Percentiles rank a stretch among this genome's conserved stretches.
Evolutionary conservation across 2,888 invertebrate genomes (phyloP).

Genomic region (Steinernema hermaphroditum): DNA sequence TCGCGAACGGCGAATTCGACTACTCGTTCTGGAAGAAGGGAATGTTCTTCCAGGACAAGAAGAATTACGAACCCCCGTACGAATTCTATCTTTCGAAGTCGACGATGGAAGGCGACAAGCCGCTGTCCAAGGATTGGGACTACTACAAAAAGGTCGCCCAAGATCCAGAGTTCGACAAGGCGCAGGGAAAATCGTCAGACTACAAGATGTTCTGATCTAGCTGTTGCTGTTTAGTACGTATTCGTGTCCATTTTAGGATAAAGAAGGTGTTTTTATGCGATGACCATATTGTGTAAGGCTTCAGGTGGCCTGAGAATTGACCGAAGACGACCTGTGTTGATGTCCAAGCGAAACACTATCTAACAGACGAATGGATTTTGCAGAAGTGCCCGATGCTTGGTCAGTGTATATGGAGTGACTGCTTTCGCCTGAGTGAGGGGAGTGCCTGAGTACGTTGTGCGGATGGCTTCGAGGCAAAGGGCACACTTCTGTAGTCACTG

Average conservation of each 20-base stretch:
- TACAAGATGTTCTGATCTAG: constrained; percentile 53
- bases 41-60: constrained; percentile 63
- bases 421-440: no score
- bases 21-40: constrained; percentile 65
- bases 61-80: constrained; percentile 60
- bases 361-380: no score
- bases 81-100: constrained; percentile 59
- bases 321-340: no score
- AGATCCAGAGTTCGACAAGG: constrained; percentile 65
- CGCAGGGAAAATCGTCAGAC: constrained; percentile 56
- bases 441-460: no score
- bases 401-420: no score
- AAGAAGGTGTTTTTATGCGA: constrained; percentile 2
- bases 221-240: constrained; percentile 4
- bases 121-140: constrained; percentile 65
- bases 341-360: no score
- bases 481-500: no score
- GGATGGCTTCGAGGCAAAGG: no score
- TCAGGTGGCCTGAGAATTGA: no score
- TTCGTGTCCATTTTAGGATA: constrained; percentile 13
- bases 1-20: constrained; percentile 61
- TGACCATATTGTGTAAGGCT: no score
- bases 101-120: constrained; percentile 61
- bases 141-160: constrained; percentile 65
- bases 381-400: no score